Conservation (phyloP, 2,797 vertebrate species). For the Heterohyrax brucei region DNA sequence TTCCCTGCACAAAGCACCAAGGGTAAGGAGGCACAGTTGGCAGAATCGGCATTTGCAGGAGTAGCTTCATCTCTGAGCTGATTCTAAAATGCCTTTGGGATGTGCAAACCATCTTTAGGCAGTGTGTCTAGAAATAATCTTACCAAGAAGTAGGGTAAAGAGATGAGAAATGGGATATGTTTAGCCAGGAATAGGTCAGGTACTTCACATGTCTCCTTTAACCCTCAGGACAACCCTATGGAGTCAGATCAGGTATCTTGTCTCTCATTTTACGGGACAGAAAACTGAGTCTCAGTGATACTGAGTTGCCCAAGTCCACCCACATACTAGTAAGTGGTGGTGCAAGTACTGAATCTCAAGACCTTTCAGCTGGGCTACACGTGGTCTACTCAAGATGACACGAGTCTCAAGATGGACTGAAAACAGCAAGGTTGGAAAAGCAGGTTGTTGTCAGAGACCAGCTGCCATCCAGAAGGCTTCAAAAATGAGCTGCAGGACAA, state of each 20-base stretch:
- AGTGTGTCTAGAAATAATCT: conserved; percentile 16
- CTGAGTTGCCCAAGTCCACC: not conserved
- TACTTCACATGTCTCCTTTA: not conserved
- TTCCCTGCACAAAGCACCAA: conserved; percentile 91
- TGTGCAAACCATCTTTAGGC: not conserved
- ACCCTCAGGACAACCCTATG: not conserved
- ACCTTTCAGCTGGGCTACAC: not conserved
- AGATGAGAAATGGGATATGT: not conserved
- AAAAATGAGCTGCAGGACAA: conserved; percentile 55
- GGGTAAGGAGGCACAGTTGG: not conserved
- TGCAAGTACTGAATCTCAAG: not conserved
- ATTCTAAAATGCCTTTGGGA: conserved; percentile 20
- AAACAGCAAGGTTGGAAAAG: conserved; percentile 31
- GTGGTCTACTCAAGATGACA: not conserved
- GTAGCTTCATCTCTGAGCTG: not conserved
- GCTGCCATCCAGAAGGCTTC: conserved; percentile 23
- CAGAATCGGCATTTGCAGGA: not conserved
- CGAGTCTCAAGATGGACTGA: not conserved
- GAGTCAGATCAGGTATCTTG: conserved; percentile 53
- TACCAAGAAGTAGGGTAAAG: conserved; percentile 30
- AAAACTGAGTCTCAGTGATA: conserved; percentile 47
- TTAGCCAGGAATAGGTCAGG: not conserved
- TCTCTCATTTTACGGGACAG: conserved; percentile 59
- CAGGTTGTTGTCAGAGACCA: not conserved
- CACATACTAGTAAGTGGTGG: not conserved